These are phyloP conservation scores for Stratiolaelaps scimitus DNA, from an alignment of 1,140 invertebrate genomes.

Conservation along the genomic window DNA sequence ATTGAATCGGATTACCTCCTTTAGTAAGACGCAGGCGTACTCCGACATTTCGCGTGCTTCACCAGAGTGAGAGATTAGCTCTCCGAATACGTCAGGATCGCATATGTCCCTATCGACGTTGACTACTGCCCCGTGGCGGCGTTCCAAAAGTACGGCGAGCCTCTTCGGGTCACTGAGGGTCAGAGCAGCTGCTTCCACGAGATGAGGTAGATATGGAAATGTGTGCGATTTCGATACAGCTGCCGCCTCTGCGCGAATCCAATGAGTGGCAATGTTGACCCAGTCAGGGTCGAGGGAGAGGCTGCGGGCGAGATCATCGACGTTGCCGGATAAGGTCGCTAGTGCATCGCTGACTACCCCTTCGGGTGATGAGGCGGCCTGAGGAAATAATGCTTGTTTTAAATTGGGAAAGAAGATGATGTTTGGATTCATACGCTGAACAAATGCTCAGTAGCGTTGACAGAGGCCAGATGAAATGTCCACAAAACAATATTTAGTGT, in stretches of 20 bases:
- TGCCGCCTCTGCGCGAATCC: not conserved
- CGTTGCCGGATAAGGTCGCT: not conserved
- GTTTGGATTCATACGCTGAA: too few species aligned
- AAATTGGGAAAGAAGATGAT: too few species aligned
- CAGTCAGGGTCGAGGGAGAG: not conserved
- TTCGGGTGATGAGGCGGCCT: too few species aligned
- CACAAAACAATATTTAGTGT: too few species aligned
- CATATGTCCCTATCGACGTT: not conserved
- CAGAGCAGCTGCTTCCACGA: not conserved
- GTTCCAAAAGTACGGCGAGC: not conserved
- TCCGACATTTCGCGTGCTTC: constrained; percentile 1
- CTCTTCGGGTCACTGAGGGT: constrained; percentile 4
- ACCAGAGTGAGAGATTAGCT: not conserved
- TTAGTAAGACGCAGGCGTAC: constrained; percentile 11
- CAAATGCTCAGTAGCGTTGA: too few species aligned
- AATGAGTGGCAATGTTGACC: not conserved
- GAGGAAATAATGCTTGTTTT: too few species aligned
- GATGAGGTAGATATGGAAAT: not conserved
- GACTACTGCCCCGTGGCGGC: not conserved
- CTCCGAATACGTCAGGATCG: constrained; percentile 4
- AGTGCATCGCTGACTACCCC: not conserved
- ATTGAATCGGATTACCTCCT: not conserved
- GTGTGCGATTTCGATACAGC: not conserved
- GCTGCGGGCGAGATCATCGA: not conserved
- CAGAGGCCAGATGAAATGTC: too few species aligned